Conservation (phyloP, 1,140 invertebrate species). For the Panulirus ornatus region DNA sequence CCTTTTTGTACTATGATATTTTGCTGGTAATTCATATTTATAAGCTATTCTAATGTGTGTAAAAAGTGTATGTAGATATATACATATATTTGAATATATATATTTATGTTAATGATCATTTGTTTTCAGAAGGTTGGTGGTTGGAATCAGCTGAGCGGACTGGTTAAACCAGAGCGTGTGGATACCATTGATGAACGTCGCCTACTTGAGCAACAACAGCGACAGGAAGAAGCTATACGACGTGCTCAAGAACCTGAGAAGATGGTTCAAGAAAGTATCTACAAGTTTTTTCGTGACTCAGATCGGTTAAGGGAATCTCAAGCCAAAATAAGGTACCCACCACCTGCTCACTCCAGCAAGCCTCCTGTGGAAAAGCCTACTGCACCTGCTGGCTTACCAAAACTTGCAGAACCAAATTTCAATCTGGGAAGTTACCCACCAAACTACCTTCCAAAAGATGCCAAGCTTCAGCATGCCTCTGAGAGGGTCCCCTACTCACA, state of each 20-base stretch:
- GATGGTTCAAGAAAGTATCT: slow-evolving; percentile 72
- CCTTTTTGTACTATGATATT: no score
- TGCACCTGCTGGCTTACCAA: slow-evolving; percentile 49
- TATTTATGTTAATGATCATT: background rate
- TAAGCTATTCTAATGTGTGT: no score
- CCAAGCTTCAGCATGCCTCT: slow-evolving; percentile 57
- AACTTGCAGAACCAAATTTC: slow-evolving; percentile 68
- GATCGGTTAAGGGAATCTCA: slow-evolving; percentile 45
- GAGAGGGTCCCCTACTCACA: slow-evolving; percentile 59
- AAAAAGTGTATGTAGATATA: no score
- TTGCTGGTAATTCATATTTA: no score
- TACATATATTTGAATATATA: no score
- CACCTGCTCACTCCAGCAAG: slow-evolving; percentile 67
- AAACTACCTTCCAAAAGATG: slow-evolving; percentile 62
- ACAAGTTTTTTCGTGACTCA: slow-evolving; percentile 67
- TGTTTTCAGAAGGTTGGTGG: slow-evolving; percentile 71
- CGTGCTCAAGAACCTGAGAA: slow-evolving; percentile 69
- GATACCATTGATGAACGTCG: slow-evolving; percentile 63
- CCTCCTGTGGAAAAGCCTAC: slow-evolving; percentile 61
- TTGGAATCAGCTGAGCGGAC: slow-evolving; percentile 47
- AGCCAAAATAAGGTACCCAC: slow-evolving; percentile 60
- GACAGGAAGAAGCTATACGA: slow-evolving; percentile 65
- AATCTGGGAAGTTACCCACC: slow-evolving; percentile 55
- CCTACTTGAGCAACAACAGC: slow-evolving; percentile 68
- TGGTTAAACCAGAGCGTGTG: slow-evolving; percentile 47